Evolutionary conservation across 1,140 invertebrate genomes (phyloP).

Genomic region (Monomorium pharaonis): DNA sequence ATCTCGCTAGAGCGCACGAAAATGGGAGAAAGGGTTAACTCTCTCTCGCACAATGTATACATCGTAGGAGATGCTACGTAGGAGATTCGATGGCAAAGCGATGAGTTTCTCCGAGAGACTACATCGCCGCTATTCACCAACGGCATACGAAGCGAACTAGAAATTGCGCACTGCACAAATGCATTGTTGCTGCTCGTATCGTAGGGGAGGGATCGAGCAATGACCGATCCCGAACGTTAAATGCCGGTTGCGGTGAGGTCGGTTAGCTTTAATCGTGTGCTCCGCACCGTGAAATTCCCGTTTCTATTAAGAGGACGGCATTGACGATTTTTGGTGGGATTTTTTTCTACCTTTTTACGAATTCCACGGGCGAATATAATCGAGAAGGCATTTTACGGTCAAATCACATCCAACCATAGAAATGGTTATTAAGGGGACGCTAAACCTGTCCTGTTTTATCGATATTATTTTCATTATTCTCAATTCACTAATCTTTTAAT

Average conservation of each 20-base stretch:
- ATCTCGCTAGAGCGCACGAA: background rate
- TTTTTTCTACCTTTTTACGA: background rate
- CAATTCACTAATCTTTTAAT: too few relatives aligned
- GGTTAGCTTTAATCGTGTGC: conserved; percentile 38
- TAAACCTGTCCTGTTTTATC: too few relatives aligned
- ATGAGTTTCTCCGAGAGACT: conserved; percentile 43
- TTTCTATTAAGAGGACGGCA: background rate
- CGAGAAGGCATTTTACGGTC: background rate
- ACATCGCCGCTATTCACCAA: conserved; percentile 15
- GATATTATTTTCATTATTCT: too few relatives aligned
- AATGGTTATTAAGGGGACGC: too few relatives aligned
- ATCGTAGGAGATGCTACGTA: conserved; percentile 20
- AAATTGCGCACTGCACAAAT: conserved; percentile 39
- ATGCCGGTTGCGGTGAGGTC: conserved; percentile 28
- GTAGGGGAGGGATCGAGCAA: conserved; percentile 30
- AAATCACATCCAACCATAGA: too few relatives aligned
- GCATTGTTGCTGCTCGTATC: conserved; percentile 45
- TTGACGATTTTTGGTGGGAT: background rate
- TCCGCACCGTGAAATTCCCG: conserved; percentile 18
- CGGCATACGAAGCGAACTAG: conserved; percentile 42
- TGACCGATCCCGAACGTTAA: conserved; percentile 45
- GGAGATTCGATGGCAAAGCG: conserved; percentile 15
- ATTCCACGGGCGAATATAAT: background rate
- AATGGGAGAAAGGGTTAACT: conserved; percentile 7
- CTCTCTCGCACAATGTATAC: background rate